Evolutionary conservation across 2,113 vertebrate species (phyloP).

Genomic region (Ochotona princeps): DNA sequence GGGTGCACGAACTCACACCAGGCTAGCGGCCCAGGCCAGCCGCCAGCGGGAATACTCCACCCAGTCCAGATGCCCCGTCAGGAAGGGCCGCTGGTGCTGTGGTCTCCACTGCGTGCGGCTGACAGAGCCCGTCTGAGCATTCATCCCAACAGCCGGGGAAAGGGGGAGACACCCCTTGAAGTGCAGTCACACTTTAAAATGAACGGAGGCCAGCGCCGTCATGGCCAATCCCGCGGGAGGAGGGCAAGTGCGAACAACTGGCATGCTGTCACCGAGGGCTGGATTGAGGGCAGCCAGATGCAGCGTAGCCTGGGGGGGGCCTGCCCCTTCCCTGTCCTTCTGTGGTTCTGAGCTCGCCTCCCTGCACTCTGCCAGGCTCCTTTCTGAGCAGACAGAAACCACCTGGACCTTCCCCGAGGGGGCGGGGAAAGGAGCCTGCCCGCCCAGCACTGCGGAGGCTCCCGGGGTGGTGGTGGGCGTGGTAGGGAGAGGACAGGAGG

Average conservation of each 20-base stretch:
- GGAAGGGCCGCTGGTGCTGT: rapidly evolving
- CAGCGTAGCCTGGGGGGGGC: rapidly evolving
- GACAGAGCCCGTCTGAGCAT: rapidly evolving
- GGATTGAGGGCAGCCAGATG: rapidly evolving
- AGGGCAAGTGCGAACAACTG: not conserved
- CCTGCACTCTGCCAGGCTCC: not conserved
- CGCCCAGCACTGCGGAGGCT: too few species aligned
- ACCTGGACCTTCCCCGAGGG: too few species aligned
- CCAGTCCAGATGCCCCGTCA: too few species aligned
- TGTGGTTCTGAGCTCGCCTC: not conserved
- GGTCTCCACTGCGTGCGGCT: rapidly evolving
- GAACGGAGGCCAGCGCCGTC: too few species aligned
- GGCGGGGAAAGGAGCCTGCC: too few species aligned
- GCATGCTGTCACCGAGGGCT: too few species aligned
- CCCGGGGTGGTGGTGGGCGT: too few species aligned
- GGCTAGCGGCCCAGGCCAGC: too few species aligned
- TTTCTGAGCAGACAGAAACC: not conserved
- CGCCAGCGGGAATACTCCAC: too few species aligned
- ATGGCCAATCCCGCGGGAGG: too few species aligned
- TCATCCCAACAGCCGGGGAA: rapidly evolving
- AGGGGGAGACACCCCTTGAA: rapidly evolving
- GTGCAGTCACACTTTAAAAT: not conserved
- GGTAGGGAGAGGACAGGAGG: too few species aligned
- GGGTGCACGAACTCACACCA: not conserved
- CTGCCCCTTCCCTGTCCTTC: rapidly evolving